Base-by-base conservation (phyloP, 1,140 invertebrate genomes). In the Macrobrachium rosenbergii region DNA sequence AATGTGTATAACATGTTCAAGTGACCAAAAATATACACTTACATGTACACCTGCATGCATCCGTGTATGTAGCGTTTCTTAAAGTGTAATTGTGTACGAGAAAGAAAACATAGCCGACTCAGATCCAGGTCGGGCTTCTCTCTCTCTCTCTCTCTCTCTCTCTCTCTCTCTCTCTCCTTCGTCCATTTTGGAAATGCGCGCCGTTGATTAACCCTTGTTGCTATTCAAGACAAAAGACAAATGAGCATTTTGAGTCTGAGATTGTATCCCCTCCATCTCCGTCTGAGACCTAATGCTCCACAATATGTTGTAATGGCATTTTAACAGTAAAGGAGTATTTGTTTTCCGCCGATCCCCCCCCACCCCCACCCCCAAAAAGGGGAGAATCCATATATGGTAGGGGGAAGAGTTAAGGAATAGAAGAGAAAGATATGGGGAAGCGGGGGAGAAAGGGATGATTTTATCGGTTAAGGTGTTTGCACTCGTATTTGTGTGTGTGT, bases 11-110 rank as follows among this genome's bases (percentile, higher is more conserved):
- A 8, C 37, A 37, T 28, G 64, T 67, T 19, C 45, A 67, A 67
- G 28, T 60, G 62, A 52, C 2, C 58, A 14, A 28, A 60, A 14
- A 23, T 63, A 80, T 60, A 80, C 78, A 80, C 78, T n/a, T n/a
- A 37, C 78, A 80, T 60, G 16, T 16, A 63, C 78, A 80, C 59
- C 59, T 16, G 3, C 64, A 80, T 52, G 28, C 78, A 62, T 60
- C 11, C 78, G 59, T 21, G 28, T 62, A 60, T 63, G 60, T 62
- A 80, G n/a, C 23, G 17, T 75, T 75, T 75, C 16, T 10, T 75
- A 37, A 23, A 43, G 6, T 43, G 23, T 37, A 37, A 10, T 75
- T 43, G 45, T 16, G 5, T 17, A 17, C 23, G 28, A 7, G 45
- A 37, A 21, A 16, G n/a, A 23, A 23, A 37, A 23, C n/a, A 19